A percentile compares a stretch with the other conserved stretches of the same genome.
Evolutionary conservation across 2,113 vertebrate genomes (phyloP).

Genomic region (Phyllostomus discolor): DNA sequence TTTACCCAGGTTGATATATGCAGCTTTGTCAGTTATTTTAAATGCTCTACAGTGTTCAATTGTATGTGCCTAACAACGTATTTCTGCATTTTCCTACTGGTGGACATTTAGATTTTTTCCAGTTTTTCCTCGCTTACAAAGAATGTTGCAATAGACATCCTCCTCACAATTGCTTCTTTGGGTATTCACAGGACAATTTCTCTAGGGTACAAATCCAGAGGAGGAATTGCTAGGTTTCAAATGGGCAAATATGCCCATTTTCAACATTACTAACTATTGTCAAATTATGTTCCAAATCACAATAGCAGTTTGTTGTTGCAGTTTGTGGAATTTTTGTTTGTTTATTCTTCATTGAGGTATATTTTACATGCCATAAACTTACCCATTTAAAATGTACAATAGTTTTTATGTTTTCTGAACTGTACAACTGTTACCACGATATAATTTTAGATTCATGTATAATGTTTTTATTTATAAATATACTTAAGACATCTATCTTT

Average conservation of each 20-base stretch:
- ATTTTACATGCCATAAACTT: not conserved
- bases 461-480: constrained; percentile 6
- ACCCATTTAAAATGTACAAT: not conserved
- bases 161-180: not conserved
- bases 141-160: not conserved
- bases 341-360: not conserved
- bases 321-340: not conserved
- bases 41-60: not conserved
- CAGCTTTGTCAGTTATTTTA: not conserved
- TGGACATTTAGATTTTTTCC: not conserved
- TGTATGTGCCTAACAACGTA: not conserved
- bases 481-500: not conserved
- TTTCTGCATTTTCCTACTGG: not conserved
- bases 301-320: not conserved
- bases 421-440: not conserved
- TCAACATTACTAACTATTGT: not conserved
- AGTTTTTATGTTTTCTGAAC: not conserved
- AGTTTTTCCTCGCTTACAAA: not conserved
- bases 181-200: not conserved
- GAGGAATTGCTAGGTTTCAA: not conserved
- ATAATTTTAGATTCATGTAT: not conserved
- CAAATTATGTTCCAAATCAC: not conserved
- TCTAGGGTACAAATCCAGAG: not conserved
- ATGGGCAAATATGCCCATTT: not conserved
- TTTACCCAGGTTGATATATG: not conserved